Evolutionary conservation across 2,888 invertebrate genomes (phyloP).

Genomic region (Theretra japonica): DNA sequence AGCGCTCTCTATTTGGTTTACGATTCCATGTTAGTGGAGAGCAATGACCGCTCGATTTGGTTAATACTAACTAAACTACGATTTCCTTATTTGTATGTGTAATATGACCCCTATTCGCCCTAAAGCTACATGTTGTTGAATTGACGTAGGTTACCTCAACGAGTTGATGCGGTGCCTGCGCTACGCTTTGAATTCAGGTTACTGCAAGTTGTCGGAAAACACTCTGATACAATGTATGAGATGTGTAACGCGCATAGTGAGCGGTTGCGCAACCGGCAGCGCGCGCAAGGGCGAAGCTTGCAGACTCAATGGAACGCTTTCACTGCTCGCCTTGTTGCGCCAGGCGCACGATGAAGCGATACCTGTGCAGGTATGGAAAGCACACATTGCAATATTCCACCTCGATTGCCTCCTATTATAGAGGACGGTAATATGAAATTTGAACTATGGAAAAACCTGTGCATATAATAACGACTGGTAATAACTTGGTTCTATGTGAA

Average conservation of each 20-base stretch:
- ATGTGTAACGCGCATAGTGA: slow-evolving; percentile 54
- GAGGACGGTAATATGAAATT: too few species aligned
- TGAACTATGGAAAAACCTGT: too few species aligned
- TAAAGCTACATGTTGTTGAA: slow-evolving; percentile 23
- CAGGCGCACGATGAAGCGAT: slow-evolving; percentile 58
- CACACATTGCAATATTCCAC: too few species aligned
- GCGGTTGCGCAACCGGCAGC: slow-evolving; percentile 64
- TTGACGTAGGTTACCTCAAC: slow-evolving; percentile 65
- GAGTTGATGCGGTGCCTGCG: slow-evolving; percentile 73
- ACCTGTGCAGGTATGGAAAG: slow-evolving; percentile 67
- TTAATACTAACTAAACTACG: background rate
- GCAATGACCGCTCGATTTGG: slow-evolving; percentile 3
- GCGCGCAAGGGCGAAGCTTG: slow-evolving; percentile 74
- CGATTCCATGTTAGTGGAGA: background rate
- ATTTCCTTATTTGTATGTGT: slow-evolving; percentile 7
- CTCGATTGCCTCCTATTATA: too few species aligned
- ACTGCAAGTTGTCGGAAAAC: slow-evolving; percentile 67
- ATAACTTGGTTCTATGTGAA: too few species aligned
- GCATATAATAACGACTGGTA: too few species aligned
- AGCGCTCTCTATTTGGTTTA: background rate
- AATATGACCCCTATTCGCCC: background rate
- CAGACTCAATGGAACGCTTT: slow-evolving; percentile 64
- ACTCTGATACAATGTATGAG: slow-evolving; percentile 59
- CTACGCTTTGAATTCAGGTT: slow-evolving; percentile 63
- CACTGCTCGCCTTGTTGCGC: slow-evolving; percentile 62